phyloP scores from a whole-genome alignment of 1,140 invertebrate genomes.

The Cecropterus lyciades region DNA sequence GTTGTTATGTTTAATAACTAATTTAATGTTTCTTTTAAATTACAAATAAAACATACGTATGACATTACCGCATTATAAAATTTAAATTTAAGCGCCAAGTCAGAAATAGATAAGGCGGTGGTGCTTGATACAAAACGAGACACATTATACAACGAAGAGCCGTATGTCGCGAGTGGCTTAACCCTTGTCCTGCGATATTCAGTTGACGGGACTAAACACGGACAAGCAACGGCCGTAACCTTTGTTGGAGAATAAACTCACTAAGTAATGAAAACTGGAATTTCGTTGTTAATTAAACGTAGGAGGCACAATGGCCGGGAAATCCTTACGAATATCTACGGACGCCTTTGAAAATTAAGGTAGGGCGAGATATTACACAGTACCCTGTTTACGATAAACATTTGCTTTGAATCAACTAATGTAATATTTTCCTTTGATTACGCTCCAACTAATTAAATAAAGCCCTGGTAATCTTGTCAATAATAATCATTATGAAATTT shows the following conservation, averaged over 20 bases:
- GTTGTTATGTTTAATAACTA: too few relatives aligned
- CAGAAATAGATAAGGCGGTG: neutral
- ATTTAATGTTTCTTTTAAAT: too few relatives aligned
- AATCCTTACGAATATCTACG: slow-evolving; percentile 29
- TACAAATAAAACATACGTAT: too few relatives aligned
- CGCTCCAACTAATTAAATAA: neutral
- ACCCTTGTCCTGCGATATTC: slow-evolving; percentile 37
- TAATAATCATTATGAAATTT: neutral
- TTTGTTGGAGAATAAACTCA: slow-evolving; percentile 33
- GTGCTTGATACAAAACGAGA: neutral
- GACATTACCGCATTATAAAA: too few relatives aligned
- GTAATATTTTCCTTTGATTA: slow-evolving; percentile 17
- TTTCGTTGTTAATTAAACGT: slow-evolving; percentile 42
- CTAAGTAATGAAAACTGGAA: slow-evolving; percentile 38
- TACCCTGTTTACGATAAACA: slow-evolving; percentile 22
- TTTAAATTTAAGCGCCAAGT: too few relatives aligned
- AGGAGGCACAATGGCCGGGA: slow-evolving; percentile 17
- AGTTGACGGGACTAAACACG: slow-evolving; percentile 24
- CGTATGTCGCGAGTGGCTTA: slow-evolving; percentile 25
- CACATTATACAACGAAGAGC: slow-evolving; percentile 15
- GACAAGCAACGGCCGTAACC: slow-evolving; percentile 9
- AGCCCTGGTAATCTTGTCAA: neutral
- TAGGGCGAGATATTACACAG: slow-evolving; percentile 10
- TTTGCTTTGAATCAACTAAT: slow-evolving; percentile 28
- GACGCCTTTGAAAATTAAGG: slow-evolving; percentile 24